phyloP scores from a whole-genome alignment of 2,888 invertebrate genomes.

The Drosophila birchii region DNA sequence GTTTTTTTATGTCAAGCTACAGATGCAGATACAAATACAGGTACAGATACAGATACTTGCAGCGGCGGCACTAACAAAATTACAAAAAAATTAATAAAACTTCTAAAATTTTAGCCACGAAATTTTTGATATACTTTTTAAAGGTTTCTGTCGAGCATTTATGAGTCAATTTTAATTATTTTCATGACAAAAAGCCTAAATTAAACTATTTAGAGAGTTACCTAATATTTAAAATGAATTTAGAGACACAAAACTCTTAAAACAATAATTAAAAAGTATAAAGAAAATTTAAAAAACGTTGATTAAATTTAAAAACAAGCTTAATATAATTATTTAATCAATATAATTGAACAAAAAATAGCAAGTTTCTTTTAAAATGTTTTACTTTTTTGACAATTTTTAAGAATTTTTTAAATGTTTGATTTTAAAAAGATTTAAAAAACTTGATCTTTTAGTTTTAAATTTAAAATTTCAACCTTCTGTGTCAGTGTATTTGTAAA shows the following conservation, averaged over 20 bases:
- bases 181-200: neutral
- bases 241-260: neutral
- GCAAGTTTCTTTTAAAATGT: too few species aligned
- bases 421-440: too few species aligned
- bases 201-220: neutral
- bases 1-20: conserved; percentile 51
- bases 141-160: neutral
- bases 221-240: neutral
- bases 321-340: too few species aligned
- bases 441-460: neutral
- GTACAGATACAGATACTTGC: conserved; percentile 23
- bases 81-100: neutral
- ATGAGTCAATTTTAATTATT: neutral
- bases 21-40: conserved; percentile 22
- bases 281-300: too few species aligned
- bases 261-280: neutral
- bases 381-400: too few species aligned
- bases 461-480: neutral
- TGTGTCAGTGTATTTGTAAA: conserved; percentile 29
- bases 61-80: neutral
- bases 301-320: too few species aligned
- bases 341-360: too few species aligned
- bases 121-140: neutral
- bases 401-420: too few species aligned
- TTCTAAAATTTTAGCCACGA: neutral